phyloP scores from a whole-genome alignment of 53 echinoderm and acorn worm genomes.

The Astropecten irregularis region DNA sequence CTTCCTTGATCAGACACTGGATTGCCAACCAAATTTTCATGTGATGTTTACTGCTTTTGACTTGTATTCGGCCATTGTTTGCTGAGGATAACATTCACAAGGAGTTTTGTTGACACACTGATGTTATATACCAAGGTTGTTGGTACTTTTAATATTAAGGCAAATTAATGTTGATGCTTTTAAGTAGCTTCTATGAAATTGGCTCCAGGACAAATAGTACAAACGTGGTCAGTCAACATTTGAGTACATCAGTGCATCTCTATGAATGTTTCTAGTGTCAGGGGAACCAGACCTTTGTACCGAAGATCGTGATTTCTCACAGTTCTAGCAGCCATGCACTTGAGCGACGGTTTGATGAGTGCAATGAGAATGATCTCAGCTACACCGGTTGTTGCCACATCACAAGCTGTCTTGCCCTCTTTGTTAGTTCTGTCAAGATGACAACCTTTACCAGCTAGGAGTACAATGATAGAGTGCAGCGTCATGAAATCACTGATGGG shows the following conservation, averaged over 20 bases:
- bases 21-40: too few relatives aligned
- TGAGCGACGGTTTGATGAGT: slow-evolving; percentile 61
- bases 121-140: too few relatives aligned
- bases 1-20: too few relatives aligned
- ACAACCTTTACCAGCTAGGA: slow-evolving; percentile 59
- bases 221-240: too few relatives aligned
- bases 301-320: slow-evolving; percentile 54
- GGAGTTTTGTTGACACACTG: too few relatives aligned
- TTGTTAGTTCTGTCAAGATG: slow-evolving; percentile 74
- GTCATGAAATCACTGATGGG: slow-evolving; percentile 87
- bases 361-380: slow-evolving; percentile 82
- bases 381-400: slow-evolving; percentile 71
- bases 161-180: too few relatives aligned
- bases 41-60: too few relatives aligned
- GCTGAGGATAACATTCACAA: too few relatives aligned
- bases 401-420: slow-evolving; percentile 61
- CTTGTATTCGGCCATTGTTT: too few relatives aligned
- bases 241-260: slow-evolving; percentile 70
- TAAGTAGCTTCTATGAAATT: too few relatives aligned
- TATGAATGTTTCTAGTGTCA: slow-evolving; percentile 66
- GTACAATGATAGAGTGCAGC: slow-evolving; percentile 72
- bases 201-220: too few relatives aligned
- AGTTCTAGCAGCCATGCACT: slow-evolving; percentile 67
- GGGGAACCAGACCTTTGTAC: slow-evolving; percentile 72
- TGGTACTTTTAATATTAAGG: too few relatives aligned